These are phyloP conservation scores for Isaurus tuberculatus DNA, from an alignment of 92 coral and sea anemone genomes.

Conservation along the genomic window DNA sequence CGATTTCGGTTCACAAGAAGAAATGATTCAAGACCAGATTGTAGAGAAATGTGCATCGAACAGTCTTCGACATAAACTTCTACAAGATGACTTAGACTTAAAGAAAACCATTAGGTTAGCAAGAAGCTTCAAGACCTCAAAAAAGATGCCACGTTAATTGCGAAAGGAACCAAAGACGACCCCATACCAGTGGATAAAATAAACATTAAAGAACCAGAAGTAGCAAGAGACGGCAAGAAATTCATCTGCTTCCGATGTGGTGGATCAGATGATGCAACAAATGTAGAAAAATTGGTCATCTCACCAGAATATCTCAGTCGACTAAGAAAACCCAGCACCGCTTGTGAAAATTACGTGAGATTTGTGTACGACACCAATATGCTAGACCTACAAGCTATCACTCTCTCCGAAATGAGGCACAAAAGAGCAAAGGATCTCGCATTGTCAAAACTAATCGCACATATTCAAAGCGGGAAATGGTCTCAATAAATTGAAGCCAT, in stretches of 20 bases:
- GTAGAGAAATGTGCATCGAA: slow-evolving; percentile 45
- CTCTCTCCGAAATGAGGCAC: slow-evolving; percentile 7
- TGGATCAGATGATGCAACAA: slow-evolving; percentile 32
- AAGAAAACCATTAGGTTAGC: slow-evolving; percentile 36
- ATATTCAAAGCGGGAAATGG: slow-evolving; percentile 13
- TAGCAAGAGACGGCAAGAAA: slow-evolving; percentile 16
- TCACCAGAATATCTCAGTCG: no score
- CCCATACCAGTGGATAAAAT: slow-evolving; percentile 44
- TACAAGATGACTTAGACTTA: slow-evolving; percentile 48
- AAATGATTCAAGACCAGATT: slow-evolving; percentile 52
- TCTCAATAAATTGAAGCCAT: slow-evolving; percentile 23
- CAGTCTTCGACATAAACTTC: slow-evolving; percentile 43
- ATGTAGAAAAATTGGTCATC: no score
- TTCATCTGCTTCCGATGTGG: slow-evolving; percentile 45
- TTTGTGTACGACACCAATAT: slow-evolving; percentile 14
- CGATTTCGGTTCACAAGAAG: slow-evolving; percentile 36
- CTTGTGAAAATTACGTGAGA: slow-evolving; percentile 21
- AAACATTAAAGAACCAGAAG: not conserved
- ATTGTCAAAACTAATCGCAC: not conserved
- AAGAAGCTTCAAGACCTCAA: slow-evolving; percentile 29
- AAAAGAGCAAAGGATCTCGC: slow-evolving; percentile 20
- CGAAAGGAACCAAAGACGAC: slow-evolving; percentile 40
- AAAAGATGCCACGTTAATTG: slow-evolving; percentile 25
- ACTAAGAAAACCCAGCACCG: no score
- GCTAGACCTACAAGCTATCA: not conserved